Conservation (phyloP, 2,888 invertebrate species). For the Aporophyla nigra region DNA sequence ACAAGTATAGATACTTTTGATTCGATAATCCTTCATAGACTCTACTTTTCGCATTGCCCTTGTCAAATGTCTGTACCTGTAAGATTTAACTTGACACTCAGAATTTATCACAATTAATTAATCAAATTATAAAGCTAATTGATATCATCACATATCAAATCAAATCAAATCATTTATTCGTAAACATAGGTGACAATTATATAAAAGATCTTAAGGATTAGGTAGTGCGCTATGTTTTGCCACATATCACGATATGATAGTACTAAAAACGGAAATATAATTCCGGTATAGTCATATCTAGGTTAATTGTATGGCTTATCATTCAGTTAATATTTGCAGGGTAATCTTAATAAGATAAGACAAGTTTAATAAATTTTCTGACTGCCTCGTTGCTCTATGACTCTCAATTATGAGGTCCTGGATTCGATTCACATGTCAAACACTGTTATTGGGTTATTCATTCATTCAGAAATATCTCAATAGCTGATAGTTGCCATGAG, state of each 20-base stretch:
- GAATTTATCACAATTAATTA: neutral
- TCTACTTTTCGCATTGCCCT: neutral
- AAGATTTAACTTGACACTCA: constrained; percentile 1
- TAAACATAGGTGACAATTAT: too few species aligned
- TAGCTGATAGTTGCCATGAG: neutral
- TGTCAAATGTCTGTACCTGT: constrained; percentile 3
- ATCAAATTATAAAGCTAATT: constrained; percentile 21
- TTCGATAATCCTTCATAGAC: neutral
- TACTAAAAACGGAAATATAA: constrained; percentile 30
- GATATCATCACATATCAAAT: constrained; percentile 4
- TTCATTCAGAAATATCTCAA: neutral
- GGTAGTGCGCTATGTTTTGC: too few species aligned
- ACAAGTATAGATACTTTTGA: neutral
- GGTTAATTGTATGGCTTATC: constrained; percentile 25
- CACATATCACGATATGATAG: neutral
- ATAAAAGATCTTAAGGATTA: too few species aligned
- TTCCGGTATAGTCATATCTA: constrained; percentile 27
- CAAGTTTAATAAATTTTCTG: constrained; percentile 2
- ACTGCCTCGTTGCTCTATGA: neutral
- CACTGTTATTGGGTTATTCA: neutral
- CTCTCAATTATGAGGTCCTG: neutral
- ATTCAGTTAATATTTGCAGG: constrained; percentile 31
- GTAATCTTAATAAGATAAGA: constrained; percentile 34
- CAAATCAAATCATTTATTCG: too few species aligned
- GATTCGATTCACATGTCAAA: neutral